phyloP scores from a whole-genome alignment of 2,888 invertebrate species.

The Epinotia ramella region DNA sequence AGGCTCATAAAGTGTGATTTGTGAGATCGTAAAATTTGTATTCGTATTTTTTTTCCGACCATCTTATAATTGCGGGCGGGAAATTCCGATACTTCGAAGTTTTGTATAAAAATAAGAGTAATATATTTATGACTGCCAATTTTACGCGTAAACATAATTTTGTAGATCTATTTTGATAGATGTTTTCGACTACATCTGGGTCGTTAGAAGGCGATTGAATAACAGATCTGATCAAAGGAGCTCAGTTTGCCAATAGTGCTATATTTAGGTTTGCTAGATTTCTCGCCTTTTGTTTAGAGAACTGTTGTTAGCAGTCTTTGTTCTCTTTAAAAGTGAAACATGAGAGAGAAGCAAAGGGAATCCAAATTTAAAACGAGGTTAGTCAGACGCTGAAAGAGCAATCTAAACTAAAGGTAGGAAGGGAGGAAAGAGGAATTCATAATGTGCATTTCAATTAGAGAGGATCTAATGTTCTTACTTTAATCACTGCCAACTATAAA shows the following conservation, averaged over 20 bases:
- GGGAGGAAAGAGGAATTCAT: not conserved
- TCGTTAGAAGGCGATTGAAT: slow-evolving; percentile 34
- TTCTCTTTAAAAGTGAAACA: not conserved
- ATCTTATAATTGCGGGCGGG: slow-evolving; percentile 6
- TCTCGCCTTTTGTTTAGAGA: slow-evolving; percentile 2
- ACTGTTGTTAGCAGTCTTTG: not conserved
- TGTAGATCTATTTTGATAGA: slow-evolving; percentile 28
- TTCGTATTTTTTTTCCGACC: slow-evolving; percentile 13
- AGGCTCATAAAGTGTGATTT: slow-evolving; percentile 36
- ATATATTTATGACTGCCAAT: not conserved
- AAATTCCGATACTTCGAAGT: not conserved
- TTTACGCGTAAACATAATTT: slow-evolving; percentile 8
- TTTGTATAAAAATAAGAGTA: not conserved
- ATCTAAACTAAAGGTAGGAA: not conserved
- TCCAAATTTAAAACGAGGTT: not conserved
- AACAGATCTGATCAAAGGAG: slow-evolving; percentile 39
- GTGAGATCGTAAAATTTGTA: slow-evolving; percentile 37
- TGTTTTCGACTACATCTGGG: slow-evolving; percentile 31
- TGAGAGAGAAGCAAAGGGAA: not conserved
- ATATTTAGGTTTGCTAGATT: slow-evolving; percentile 18
- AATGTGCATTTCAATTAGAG: too few relatives aligned
- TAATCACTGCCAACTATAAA: too few relatives aligned
- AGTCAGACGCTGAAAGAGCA: not conserved
- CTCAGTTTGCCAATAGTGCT: slow-evolving; percentile 25
- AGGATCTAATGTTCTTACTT: too few relatives aligned